A percentile compares a stretch with the other conserved stretches of the same genome.
These are phyloP conservation scores for Girardinichthys multiradiatus DNA, from an alignment of 2,113 vertebrate genomes.

Conservation along the genomic window DNA sequence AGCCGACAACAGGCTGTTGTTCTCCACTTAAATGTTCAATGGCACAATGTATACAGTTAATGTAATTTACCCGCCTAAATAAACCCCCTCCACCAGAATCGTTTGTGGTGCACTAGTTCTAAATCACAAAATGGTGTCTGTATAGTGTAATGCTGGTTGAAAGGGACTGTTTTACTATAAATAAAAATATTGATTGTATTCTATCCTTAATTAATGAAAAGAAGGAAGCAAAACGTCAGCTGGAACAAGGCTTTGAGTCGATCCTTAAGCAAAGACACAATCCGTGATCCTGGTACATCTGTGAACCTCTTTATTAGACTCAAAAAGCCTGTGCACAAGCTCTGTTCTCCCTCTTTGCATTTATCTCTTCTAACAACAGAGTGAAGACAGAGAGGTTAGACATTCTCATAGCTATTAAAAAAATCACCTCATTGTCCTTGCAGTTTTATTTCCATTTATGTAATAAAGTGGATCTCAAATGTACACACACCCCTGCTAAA, in stretches of 20 bases:
- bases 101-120: slow-evolving; percentile 70
- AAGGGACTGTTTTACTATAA: slow-evolving; percentile 52
- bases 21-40: slow-evolving; percentile 76
- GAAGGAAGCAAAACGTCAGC: slow-evolving; percentile 48
- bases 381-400: slow-evolving; percentile 43
- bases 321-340: slow-evolving; percentile 69
- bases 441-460: slow-evolving; percentile 1
- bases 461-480: neutral
- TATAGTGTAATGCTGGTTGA: slow-evolving; percentile 67
- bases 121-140: slow-evolving; percentile 68
- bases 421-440: neutral
- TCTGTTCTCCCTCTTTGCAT: slow-evolving; percentile 43
- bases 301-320: slow-evolving; percentile 38
- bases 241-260: slow-evolving; percentile 53
- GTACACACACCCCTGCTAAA: neutral
- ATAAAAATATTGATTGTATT: slow-evolving; percentile 62
- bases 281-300: slow-evolving; percentile 36
- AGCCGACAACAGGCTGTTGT: slow-evolving; percentile 63
- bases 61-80: slow-evolving; percentile 69
- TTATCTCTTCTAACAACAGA: slow-evolving; percentile 39
- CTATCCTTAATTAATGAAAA: slow-evolving; percentile 67
- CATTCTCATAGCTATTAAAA: slow-evolving; percentile 10
- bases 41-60: slow-evolving; percentile 77
- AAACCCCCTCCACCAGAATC: slow-evolving; percentile 61
- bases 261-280: slow-evolving; percentile 46